Evolutionary conservation across 2,113 vertebrate genomes (phyloP).

Genomic region (Oryzias melastigma): DNA sequence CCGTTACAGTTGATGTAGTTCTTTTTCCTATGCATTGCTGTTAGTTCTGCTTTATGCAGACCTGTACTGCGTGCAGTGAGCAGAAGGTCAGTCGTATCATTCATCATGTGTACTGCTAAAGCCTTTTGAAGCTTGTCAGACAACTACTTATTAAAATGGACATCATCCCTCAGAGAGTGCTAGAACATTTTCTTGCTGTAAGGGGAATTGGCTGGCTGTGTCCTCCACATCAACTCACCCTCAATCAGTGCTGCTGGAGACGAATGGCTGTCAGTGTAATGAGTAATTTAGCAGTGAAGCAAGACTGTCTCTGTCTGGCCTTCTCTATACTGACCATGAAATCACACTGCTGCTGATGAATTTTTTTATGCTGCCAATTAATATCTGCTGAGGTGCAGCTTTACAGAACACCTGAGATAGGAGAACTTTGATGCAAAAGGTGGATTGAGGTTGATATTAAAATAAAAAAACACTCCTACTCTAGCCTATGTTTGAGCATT

Average conservation of each 20-base stretch:
- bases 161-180: conserved; percentile 36
- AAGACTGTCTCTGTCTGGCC: conserved; percentile 16
- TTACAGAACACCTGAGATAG: background rate
- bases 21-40: background rate
- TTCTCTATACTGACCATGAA: conserved; percentile 4
- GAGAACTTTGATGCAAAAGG: conserved; percentile 3
- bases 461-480: conserved; percentile 5
- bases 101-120: conserved; percentile 32
- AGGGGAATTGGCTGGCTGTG: conserved; percentile 43
- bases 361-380: background rate
- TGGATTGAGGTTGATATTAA: background rate
- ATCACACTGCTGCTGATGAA: conserved; percentile 17
- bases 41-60: background rate
- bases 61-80: background rate
- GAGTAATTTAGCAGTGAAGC: conserved; percentile 27
- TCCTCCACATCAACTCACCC: conserved; percentile 46
- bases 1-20: background rate
- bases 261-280: conserved; percentile 35
- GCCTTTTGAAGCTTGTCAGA: conserved; percentile 35
- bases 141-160: conserved; percentile 46
- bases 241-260: conserved; percentile 30
- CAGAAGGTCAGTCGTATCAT: conserved; percentile 19
- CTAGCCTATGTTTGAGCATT: background rate
- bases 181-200: conserved; percentile 47
- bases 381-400: background rate